Evolutionary conservation across 2,888 invertebrate genomes (phyloP).

Genomic region (Arctia plantaginis): DNA sequence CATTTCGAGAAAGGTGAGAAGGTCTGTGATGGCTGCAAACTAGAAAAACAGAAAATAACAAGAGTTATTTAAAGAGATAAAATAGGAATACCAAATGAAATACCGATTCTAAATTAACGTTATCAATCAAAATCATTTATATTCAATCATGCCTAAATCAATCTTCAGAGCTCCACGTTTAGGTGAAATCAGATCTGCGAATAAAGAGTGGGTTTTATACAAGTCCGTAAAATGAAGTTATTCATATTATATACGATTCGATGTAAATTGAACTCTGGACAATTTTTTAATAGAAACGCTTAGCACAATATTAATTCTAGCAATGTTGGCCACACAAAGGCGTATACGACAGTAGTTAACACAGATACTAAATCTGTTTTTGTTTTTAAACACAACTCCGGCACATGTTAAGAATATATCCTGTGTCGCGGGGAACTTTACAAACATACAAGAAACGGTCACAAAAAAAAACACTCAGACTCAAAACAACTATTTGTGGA

Average conservation of each 20-base stretch:
- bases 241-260: too few species aligned
- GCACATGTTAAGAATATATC: too few species aligned
- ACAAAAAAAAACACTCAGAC: too few species aligned
- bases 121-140: neutral
- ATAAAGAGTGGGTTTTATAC: neutral
- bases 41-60: neutral
- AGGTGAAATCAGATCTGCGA: neutral
- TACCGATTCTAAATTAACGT: neutral
- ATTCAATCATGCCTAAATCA: neutral
- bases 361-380: neutral
- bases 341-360: too few species aligned
- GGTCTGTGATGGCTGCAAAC: constrained; percentile 21
- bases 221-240: too few species aligned
- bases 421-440: too few species aligned
- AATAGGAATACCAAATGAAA: neutral
- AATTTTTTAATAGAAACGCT: too few species aligned
- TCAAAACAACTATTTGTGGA: too few species aligned
- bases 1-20: constrained; percentile 39
- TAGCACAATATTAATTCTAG: neutral
- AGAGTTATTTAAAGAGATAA: neutral
- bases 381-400: too few species aligned
- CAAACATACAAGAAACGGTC: too few species aligned
- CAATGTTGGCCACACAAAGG: neutral
- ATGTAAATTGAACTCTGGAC: too few species aligned
- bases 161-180: neutral